Base-by-base conservation (phyloP, 1,140 invertebrate genomes). In the Zophobas morio region DNA sequence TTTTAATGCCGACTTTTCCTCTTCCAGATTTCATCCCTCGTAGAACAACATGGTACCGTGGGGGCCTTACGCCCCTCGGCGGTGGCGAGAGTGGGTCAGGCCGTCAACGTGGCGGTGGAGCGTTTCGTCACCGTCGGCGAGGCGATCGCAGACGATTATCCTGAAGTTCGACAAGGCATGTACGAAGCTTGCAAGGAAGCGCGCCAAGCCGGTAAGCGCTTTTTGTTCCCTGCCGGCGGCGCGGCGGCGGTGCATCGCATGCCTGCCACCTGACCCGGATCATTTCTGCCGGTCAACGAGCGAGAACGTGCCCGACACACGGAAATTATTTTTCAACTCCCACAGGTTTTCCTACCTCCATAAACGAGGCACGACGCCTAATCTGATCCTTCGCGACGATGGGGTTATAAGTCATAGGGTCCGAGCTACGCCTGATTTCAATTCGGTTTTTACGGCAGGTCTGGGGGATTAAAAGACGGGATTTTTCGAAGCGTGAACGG, bases 111-210 rank as follows among this genome's bases (percentile, higher is more conserved):
- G 81, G 97, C 98, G 20, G 97, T 99, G 56, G 98, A 99, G 86
- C 90, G 98, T 77, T 99, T 99, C 89, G 97, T 99, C 71, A 95
- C 96, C 1, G 97, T 99, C 73, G 98, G 98, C 39, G 98, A 99
- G 88, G 96, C 97, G 78, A 99, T 99, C 84, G 98, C 97, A 36
- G 96, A 98, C 88, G 97, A 99, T 89, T 99, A 99, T 89, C 93
- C 94, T 6, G 98, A 99, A 87, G 97, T 99, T 80, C 94, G 96
- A 81, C 92, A 94, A 82, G 97, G 98, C 84, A 99, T 99, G 97
- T 98, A 97, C 85, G 95, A 98, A 81, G 97, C 98, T 3, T 99
- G 98, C 88, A 96, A 96, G 85, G 98, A 99, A 85, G 98, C 98
- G 3, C 89, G 97, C 81, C 92, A 95, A 83, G 97, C 98, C 84